These are phyloP conservation scores for Eupleurogrammus muticus DNA, from an alignment of 2,797 vertebrate genomes.

Conservation along the genomic window DNA sequence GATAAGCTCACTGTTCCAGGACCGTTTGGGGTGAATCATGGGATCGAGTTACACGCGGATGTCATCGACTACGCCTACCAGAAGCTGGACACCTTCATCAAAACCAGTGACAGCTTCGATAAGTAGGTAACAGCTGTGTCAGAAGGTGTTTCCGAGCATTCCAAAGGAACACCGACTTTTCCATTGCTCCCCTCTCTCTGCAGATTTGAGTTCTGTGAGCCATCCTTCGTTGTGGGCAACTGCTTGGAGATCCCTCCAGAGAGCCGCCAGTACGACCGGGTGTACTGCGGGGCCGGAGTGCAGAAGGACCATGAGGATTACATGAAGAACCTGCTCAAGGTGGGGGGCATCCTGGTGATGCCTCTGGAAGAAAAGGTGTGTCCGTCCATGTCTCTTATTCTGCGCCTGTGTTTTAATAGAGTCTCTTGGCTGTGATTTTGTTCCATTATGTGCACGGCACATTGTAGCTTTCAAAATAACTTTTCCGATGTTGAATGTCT, in stretches of 20 bases:
- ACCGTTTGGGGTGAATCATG: constrained; percentile 95
- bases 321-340: constrained; percentile 95
- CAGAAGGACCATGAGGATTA: constrained; percentile 95
- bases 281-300: constrained; percentile 97
- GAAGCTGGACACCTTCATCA: constrained; percentile 95
- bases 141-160: neutral
- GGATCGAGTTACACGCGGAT: constrained; percentile 93
- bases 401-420: too few relatives aligned
- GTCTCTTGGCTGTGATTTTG: too few relatives aligned
- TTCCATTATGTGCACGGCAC: too few relatives aligned
- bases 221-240: constrained; percentile 93
- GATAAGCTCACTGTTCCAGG: constrained; percentile 77
- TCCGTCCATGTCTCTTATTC: neutral
- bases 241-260: constrained; percentile 94
- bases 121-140: constrained; percentile 82
- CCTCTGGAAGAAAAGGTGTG: constrained; percentile 96
- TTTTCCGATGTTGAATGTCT: too few relatives aligned
- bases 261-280: constrained; percentile 92
- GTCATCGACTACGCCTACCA: constrained; percentile 96
- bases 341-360: constrained; percentile 96
- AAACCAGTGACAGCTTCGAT: constrained; percentile 96
- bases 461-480: too few relatives aligned
- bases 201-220: constrained; percentile 98
- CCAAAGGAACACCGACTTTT: neutral
- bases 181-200: neutral